phyloP scores from a whole-genome alignment of 2,113 vertebrate species.

The Hemibagrus wyckioides region DNA sequence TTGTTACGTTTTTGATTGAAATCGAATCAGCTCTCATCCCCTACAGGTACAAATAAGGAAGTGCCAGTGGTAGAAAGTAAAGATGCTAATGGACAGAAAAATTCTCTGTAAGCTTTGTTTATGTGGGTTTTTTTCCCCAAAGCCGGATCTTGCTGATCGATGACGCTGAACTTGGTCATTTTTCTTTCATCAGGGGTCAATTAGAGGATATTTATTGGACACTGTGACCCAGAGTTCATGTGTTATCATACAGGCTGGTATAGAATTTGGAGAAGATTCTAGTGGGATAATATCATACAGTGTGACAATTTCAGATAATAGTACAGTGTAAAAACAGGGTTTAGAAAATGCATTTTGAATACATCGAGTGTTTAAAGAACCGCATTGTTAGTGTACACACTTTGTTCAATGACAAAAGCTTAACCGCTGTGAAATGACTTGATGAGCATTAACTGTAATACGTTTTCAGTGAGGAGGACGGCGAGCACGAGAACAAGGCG shows the following conservation, averaged over 20 bases:
- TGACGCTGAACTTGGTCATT: neutral
- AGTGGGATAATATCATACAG: neutral
- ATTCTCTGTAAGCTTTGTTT: neutral
- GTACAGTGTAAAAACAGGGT: neutral
- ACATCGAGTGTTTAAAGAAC: neutral
- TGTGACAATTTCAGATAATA: neutral
- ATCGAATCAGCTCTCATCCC: too few species aligned
- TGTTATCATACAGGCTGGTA: neutral
- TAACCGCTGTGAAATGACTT: neutral
- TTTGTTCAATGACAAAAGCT: neutral
- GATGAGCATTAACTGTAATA: neutral
- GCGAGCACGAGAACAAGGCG: constrained; percentile 86
- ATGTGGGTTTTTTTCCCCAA: neutral
- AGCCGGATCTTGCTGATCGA: neutral
- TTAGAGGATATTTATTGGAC: neutral
- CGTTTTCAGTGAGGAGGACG: constrained; percentile 86
- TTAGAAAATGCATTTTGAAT: neutral
- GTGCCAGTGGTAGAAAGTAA: neutral
- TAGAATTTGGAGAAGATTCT: neutral
- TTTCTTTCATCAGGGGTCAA: neutral
- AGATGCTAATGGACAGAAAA: neutral
- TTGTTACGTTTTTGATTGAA: too few species aligned
- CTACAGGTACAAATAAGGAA: neutral
- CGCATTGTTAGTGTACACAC: too few species aligned
- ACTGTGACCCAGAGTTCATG: neutral